Evolutionary conservation across 2,888 invertebrate genomes (phyloP).

Genomic region (Vanessa cardui): DNA sequence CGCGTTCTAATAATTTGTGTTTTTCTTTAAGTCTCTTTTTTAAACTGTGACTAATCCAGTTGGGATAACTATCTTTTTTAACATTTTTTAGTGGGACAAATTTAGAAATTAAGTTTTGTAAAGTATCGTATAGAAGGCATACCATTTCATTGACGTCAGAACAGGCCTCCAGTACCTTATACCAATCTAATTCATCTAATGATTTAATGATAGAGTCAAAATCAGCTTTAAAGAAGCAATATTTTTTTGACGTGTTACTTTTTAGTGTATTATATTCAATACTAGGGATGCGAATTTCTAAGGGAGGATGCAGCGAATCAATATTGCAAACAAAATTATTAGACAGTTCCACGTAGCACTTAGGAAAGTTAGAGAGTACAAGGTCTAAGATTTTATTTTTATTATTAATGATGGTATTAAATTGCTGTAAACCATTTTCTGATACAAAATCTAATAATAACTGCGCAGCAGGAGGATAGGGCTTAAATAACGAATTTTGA

Average conservation of each 20-base stretch:
- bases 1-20: conserved; percentile 9
- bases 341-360: too few species aligned
- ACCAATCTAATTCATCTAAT: not conserved
- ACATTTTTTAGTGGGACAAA: conserved; percentile 1
- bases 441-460: too few species aligned
- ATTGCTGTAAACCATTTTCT: too few species aligned
- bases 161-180: conserved; percentile 4
- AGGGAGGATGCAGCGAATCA: too few species aligned
- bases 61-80: conserved; percentile 4
- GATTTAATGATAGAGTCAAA: not conserved
- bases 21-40: conserved; percentile 13
- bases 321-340: too few species aligned
- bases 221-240: not conserved
- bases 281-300: too few species aligned
- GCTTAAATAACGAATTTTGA: too few species aligned
- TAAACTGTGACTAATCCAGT: not conserved
- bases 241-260: not conserved
- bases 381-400: too few species aligned
- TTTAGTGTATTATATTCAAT: too few species aligned
- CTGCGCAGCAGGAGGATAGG: too few species aligned
- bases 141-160: conserved; percentile 6
- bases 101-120: not conserved
- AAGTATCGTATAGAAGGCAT: not conserved
- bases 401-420: too few species aligned
- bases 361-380: too few species aligned